Evolutionary conservation across 2,113 vertebrate species (phyloP).

Genomic region (Istiophorus platypterus): DNA sequence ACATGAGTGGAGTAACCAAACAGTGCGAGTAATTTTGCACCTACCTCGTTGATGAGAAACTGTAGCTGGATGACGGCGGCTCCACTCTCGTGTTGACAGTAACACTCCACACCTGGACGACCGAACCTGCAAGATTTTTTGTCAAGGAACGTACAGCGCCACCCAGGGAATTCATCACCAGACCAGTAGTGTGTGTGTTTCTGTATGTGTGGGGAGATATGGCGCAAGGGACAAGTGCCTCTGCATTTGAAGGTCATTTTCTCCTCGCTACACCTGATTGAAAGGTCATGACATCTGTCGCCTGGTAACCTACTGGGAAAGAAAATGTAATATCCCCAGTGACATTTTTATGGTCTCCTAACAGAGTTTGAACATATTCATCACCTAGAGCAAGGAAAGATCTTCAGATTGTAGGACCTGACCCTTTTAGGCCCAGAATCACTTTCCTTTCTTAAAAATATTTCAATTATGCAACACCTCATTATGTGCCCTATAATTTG

Average conservation of each 20-base stretch:
- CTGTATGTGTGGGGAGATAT: not conserved
- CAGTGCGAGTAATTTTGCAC: constrained; percentile 7
- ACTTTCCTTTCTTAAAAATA: not conserved
- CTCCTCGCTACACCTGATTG: constrained; percentile 3
- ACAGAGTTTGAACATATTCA: constrained; percentile 9
- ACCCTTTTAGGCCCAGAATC: not conserved
- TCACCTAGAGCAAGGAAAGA: constrained; percentile 3
- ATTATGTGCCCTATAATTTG: constrained; percentile 4
- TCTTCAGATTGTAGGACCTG: not conserved
- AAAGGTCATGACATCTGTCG: constrained; percentile 32
- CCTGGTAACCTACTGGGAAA: constrained; percentile 7
- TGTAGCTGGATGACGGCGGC: constrained; percentile 97
- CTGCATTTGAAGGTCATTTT: constrained; percentile 35
- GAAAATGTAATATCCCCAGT: constrained; percentile 17
- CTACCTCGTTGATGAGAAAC: constrained; percentile 88
- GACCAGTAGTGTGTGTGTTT: not conserved
- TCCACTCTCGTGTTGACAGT: constrained; percentile 97
- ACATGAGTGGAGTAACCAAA: not conserved
- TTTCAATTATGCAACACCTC: not conserved
- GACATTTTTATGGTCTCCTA: constrained; percentile 18
- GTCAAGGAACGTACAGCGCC: constrained; percentile 87
- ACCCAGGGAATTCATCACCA: not conserved
- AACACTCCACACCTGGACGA: constrained; percentile 97
- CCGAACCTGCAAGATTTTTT: constrained; percentile 89
- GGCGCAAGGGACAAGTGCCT: not conserved